Conservation (phyloP, 2,113 vertebrate genomes). For the Paracanthobrama guichenoti region DNA sequence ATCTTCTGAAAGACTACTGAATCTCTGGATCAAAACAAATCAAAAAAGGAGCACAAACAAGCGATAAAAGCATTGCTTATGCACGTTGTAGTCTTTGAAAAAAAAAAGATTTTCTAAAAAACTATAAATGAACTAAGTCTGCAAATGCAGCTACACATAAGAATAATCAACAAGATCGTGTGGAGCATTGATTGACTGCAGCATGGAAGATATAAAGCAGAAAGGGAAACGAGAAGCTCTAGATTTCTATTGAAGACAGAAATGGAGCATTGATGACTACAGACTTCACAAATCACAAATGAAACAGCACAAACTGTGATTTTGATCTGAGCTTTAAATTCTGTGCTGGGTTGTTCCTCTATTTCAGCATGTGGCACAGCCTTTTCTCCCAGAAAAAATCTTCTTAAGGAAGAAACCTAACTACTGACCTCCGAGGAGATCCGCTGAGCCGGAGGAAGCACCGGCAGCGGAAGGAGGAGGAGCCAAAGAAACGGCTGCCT, state of each 20-base stretch:
- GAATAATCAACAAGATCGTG: background rate
- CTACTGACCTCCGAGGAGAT: conserved; percentile 99
- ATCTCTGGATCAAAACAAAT: too few species aligned
- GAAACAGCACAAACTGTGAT: conserved; percentile 12
- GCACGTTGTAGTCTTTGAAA: too few species aligned
- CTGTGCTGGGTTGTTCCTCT: conserved; percentile 60
- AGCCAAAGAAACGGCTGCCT: conserved; percentile 74
- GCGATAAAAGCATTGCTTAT: too few species aligned
- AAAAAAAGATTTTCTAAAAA: background rate
- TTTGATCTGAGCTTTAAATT: conserved; percentile 34
- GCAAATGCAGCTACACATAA: conserved; percentile 3
- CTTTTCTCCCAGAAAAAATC: conserved; percentile 67
- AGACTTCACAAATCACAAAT: conserved; percentile 22
- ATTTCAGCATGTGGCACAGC: conserved; percentile 59
- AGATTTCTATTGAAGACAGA: background rate
- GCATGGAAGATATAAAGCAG: background rate
- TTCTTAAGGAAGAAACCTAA: conserved; percentile 64
- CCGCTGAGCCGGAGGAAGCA: conserved; percentile 78
- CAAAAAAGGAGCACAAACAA: too few species aligned
- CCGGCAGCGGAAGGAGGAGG: conserved; percentile 79
- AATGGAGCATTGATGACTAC: background rate
- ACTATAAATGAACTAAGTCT: background rate
- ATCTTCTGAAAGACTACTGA: too few species aligned
- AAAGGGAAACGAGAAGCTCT: background rate
- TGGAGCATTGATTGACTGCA: background rate